Base-by-base conservation (phyloP, 2,797 vertebrate genomes). In the Tenualosa thibaudeaui region DNA sequence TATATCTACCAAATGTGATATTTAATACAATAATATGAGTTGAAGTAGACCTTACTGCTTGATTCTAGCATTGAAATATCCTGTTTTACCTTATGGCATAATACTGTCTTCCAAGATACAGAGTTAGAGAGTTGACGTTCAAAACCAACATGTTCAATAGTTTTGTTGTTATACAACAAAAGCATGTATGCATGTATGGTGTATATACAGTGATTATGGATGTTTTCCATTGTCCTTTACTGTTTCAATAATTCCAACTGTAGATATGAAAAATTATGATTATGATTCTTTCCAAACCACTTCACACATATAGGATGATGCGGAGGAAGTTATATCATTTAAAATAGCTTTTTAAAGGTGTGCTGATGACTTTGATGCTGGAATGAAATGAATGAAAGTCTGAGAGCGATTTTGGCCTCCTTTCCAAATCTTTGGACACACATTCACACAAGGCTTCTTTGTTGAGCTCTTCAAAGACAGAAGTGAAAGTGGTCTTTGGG, bases 401-500 rank as follows among this genome's bases (percentile, higher is more conserved):
- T n/a, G 7, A n/a, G 58, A 62, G 3, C 17, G 58, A 68, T 31
- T 15, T 37, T 17, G 68, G 31, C 31, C 68, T 40, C 68, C 37
- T 75, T 40, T 75, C 68, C 31, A 58, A 50, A 58, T 84, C 84
- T 26, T 31, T 15, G 78, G 13, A 31, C 75, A 84, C 43, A 5
- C 24, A 86, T 65, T 56, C 78, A 65, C 1, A 82, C 86, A 85
- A 58, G 10, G 5, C 9, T 65, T 84, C 86, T 88, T 85, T 86
- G 86, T 89, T 88, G 86, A 88, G 88, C 87, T 86, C 85, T 89
- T 89, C 51, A 89, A 93, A 92, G 86, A 50, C 87, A 91, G 91
- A 92, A 91, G 90, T 92, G 89, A 93, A 92, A 92, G 89, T 91
- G 84, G 53, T 89, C 58, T 88, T 46, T 81, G 89, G 88, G 89